phyloP scores from a whole-genome alignment of 92 coral and sea anemone species.

The Virgularia gustaviana region DNA sequence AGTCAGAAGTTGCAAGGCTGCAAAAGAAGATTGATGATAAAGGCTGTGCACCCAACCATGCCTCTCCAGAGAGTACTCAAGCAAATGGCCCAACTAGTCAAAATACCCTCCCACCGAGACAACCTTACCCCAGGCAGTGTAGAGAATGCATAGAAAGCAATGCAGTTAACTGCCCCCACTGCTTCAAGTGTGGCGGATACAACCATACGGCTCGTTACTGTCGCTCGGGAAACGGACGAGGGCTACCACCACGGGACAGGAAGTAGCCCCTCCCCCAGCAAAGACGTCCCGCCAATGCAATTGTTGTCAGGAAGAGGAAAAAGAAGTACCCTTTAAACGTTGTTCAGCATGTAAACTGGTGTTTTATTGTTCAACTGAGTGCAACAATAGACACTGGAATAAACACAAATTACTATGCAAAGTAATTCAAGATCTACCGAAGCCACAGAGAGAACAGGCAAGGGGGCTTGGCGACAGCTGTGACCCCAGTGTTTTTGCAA shows the following conservation, averaged over 20 bases:
- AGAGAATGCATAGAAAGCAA: conserved; percentile 20
- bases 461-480: too few species aligned
- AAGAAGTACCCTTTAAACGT: neutral
- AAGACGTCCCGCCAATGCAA: conserved; percentile 11
- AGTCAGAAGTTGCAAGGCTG: conserved; percentile 32
- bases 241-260: conserved; percentile 21
- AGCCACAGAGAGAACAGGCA: neutral
- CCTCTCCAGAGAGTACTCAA: neutral
- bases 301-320: neutral
- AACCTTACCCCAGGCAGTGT: conserved; percentile 34
- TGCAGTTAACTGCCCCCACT: conserved; percentile 39
- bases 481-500: neutral
- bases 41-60: neutral
- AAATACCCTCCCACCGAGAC: neutral
- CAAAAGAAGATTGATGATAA: conserved; percentile 15
- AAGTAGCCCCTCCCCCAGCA: neutral
- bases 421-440: conserved; percentile 46
- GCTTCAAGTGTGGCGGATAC: conserved; percentile 48
- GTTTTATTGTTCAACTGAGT: conserved; percentile 53
- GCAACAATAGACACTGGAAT: conserved; percentile 59
- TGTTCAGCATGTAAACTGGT: conserved; percentile 59
- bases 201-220: conserved; percentile 44
- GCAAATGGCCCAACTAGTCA: neutral
- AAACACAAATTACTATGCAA: conserved; percentile 55
- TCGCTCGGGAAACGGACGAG: neutral